Base-by-base conservation (phyloP, 2,113 vertebrate species). In the Serinus canaria region DNA sequence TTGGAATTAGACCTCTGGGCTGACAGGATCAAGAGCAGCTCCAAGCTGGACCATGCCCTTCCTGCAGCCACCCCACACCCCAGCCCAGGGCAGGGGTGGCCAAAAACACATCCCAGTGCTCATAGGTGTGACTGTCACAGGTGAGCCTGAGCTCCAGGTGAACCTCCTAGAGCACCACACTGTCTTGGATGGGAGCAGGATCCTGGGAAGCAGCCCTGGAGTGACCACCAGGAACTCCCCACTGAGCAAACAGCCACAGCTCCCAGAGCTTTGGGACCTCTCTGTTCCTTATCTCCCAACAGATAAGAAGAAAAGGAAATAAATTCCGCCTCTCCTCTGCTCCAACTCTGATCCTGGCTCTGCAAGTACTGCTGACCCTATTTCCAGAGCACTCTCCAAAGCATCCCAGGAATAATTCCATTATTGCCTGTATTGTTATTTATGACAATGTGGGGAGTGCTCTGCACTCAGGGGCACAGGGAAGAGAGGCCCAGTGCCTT, bases 151-250 rank as follows among this genome's bases (percentile, higher is more conserved):
- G 6, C 33, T 56, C 44, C 58, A 47, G 87, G 31, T 25, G 44
- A 76, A 11, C 9, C 7, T 59, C 13, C 22, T 8, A 30, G 22
- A 44, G 49, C 22, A 28, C 23, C 63, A 27, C 20, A 19, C 19
- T 74, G 55, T 87, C 72, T 28, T 2, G 1, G 46, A 28, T 7
- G 16, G 55, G 33, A 55, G 53, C n/a, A 75, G 53, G 46, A 68
- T 11, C 33, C 37, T 33, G 41, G 18, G 52, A 33, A 84, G 56
- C 33, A 87, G 52, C 58, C 19, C 3, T 10, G 33, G 22, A 22
- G 16, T 0, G 0, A 10, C 24, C 27, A 52, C 13, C 10, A 15
- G 58, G 28, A 2, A 1, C 59, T 75, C 24, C 60, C 4, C 25
- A 15, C 28, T 1, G 0, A 8, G 33, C 41, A 6, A 44, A 49